Base-by-base conservation (phyloP, 2,113 vertebrate species). In the Panthera leo region DNA sequence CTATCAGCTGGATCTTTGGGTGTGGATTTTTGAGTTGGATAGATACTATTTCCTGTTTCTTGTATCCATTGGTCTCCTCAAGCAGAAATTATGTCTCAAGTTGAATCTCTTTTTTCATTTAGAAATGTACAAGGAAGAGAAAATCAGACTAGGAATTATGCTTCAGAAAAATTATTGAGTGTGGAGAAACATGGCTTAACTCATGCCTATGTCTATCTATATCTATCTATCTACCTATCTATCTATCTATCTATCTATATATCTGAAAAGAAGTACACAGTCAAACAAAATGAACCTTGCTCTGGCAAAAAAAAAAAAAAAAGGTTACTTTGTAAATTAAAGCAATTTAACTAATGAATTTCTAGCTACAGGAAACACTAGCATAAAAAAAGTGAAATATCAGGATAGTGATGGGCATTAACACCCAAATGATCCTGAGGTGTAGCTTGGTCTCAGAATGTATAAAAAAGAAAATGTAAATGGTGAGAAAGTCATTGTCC, bases 401-500 rank as follows among this genome's bases (percentile, higher is more conserved):
- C 12, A 78, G 39, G 21, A 85, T 36, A 39, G 36, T 31, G 25
- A 78, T 51, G 70, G 31, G 23, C 9, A 39, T 91, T 78, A 8
- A 61, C 31, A 63, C 31, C 3, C 42, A 65, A 58, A 75, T 63
- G 51, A 55, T 53, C 36, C 78, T 91, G 68, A 80, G 78, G 75
- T 16, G 9, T 27, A 39, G 39, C 36, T 93, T 67, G 75, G 78
- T 36, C n/a, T 11, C 65, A 92, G 70, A 85, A 79, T 39, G 7
- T n/a, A 82, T 63, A 78, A 65, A 85, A 6, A 45, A 88, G 58
- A 58, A 95, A 88, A 90, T 82, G 23, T 2, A 91, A 90, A 65
- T 84, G 87, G 61, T 93, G 70, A 91, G 95, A 97, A 96, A 93
- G 9, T 84, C 85, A 63, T 51, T 83, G 73, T 65, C 94, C 82